Conservation (phyloP, 2,113 vertebrate genomes). For the Zosterops lateralis region DNA sequence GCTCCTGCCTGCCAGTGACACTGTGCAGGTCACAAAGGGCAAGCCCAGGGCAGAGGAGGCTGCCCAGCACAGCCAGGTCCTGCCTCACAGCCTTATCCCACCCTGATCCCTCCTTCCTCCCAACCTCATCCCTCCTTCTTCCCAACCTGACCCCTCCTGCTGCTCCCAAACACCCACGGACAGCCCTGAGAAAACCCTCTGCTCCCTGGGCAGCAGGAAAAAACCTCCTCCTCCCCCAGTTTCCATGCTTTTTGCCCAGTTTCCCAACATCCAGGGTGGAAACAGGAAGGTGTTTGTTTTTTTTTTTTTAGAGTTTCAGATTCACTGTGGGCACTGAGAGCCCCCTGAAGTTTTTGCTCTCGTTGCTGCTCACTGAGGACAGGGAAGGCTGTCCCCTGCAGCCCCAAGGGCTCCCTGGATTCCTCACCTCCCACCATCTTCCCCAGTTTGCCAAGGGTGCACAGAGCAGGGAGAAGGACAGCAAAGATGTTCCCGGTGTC, state of each 20-base stretch:
- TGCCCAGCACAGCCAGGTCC: background rate
- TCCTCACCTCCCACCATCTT: background rate
- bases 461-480: background rate
- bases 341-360: background rate
- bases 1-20: background rate
- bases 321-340: background rate
- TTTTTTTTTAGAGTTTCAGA: background rate
- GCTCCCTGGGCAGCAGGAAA: background rate
- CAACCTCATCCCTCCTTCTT: background rate
- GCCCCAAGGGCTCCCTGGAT: background rate
- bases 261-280: too few relatives aligned
- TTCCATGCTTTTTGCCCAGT: background rate
- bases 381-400: background rate
- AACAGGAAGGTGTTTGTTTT: background rate
- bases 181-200: background rate
- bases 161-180: background rate
- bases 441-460: background rate
- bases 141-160: background rate
- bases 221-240: rapidly evolving
- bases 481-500: background rate
- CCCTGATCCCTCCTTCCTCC: too few relatives aligned
- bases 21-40: rapidly evolving
- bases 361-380: background rate
- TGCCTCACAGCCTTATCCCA: background rate
- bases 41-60: background rate